phyloP scores from a whole-genome alignment of 1,140 invertebrate genomes.

The Drosophila serrata region DNA sequence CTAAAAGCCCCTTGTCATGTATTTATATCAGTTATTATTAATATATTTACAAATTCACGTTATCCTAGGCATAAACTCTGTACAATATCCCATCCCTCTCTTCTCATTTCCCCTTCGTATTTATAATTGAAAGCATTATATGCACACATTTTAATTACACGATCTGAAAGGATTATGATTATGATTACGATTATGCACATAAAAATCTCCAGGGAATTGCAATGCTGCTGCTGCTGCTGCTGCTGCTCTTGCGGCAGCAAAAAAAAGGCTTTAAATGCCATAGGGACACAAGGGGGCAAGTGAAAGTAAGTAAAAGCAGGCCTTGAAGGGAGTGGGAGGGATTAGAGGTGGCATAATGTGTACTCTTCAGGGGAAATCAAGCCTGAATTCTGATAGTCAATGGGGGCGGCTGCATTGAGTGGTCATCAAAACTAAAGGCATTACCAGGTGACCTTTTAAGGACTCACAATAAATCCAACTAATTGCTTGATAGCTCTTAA shows the following conservation, averaged over 20 bases:
- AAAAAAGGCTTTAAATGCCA: constrained; percentile 52
- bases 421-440: constrained; percentile 8
- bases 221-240: not conserved
- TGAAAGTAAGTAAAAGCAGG: constrained; percentile 42
- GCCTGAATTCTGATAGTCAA: constrained; percentile 55
- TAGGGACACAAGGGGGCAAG: constrained; percentile 26
- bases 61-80: not conserved
- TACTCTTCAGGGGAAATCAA: constrained; percentile 50
- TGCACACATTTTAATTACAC: constrained; percentile 81
- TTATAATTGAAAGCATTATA: constrained; percentile 72
- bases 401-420: constrained; percentile 39
- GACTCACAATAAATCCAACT: not conserved
- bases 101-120: constrained; percentile 27
- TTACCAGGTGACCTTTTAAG: constrained; percentile 7
- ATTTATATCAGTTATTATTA: not conserved
- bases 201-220: constrained; percentile 36
- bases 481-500: constrained; percentile 2
- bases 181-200: constrained; percentile 49
- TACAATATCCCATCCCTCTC: constrained; percentile 23
- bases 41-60: not conserved
- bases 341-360: constrained; percentile 8
- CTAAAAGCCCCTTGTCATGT: not conserved
- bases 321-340: constrained; percentile 43
- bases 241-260: not conserved
- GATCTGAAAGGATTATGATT: constrained; percentile 64